These are phyloP conservation scores for Piaya cayana DNA, from an alignment of 2,113 vertebrate species.

Conservation along the genomic window DNA sequence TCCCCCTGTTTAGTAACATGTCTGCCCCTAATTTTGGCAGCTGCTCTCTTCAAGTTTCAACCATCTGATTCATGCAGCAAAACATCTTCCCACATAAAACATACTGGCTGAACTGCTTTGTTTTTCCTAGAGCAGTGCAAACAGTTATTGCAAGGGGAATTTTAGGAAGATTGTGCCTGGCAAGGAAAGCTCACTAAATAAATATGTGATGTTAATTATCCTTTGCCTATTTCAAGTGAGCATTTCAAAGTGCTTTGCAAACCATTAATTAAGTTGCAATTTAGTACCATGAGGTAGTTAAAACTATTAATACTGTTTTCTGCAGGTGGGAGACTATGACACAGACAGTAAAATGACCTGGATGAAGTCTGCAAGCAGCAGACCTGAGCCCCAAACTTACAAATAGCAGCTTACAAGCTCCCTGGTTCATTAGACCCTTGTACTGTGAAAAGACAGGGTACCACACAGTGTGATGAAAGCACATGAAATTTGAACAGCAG, in stretches of 20 bases:
- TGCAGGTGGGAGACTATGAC: background rate
- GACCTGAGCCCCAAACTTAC: background rate
- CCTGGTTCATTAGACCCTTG: background rate
- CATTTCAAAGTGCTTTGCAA: conserved; percentile 28
- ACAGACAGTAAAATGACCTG: background rate
- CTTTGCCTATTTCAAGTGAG: conserved; percentile 9
- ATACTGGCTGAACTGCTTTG: conserved; percentile 9
- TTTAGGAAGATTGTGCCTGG: conserved; percentile 49
- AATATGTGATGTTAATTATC: conserved; percentile 45
- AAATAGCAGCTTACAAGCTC: background rate
- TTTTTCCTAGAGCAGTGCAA: conserved; percentile 56
- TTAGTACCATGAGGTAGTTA: conserved; percentile 10
- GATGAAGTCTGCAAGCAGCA: background rate
- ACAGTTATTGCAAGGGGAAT: conserved; percentile 33
- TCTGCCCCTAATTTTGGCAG: background rate
- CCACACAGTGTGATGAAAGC: background rate
- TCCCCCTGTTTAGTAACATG: background rate
- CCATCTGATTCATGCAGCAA: conserved; percentile 55
- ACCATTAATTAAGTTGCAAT: conserved; percentile 29
- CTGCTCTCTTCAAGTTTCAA: conserved; percentile 5
- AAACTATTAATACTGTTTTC: conserved; percentile 15
- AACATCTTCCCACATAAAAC: conserved; percentile 43
- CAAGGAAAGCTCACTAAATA: conserved; percentile 44
- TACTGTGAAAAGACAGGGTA: background rate
- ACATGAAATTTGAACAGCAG: background rate